Evolutionary conservation across 2,888 invertebrate genomes (phyloP), one percentile per base, ranked within the genome.

Genomic region (Noctua fimbriata): DNA sequence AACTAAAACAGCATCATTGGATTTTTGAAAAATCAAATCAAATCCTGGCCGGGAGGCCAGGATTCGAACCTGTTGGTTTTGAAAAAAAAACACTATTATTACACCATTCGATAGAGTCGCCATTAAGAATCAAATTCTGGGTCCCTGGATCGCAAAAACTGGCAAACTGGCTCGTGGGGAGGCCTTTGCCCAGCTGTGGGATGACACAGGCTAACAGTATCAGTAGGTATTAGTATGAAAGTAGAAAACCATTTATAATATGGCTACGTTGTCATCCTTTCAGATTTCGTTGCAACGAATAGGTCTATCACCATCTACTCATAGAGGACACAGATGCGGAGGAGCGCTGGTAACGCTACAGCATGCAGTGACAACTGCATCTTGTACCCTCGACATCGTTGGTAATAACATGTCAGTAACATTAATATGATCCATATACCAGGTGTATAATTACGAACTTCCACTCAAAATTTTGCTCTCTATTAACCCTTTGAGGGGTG

Each of bases 251-350:
- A 7, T 7, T 41, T 41, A 41, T 41, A 41, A 18, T 32, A 7
- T 1, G 21, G 2, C 32, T 32, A 3, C 7, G 1, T 49, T 55
- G 2, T 28, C 47, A 28, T 60, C 47, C 6, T 86, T 87, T 74
- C 79, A 92, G 92, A 85, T 90, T 49, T 92, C 92, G 1, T 52
- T 92, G 2, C 92, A 92, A 85, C 73, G 82, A 49, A 24, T 60
- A 66, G 75, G 36, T 69, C 55, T 87, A 41, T 14, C 85, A 14
- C 41, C 63, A 28, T n/a, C 76, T 16, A 73, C 78, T 1, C 4
- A 24, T 58, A 81, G 82, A 69, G 90, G 90, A 9, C 92, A 92
- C 79, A 76, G 76, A 74, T 92, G 92, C 67, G 92, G 92, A 0
- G 92, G 92, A 2, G 91, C 89, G 5, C 69, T 92, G 71, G 77